Conservation (phyloP, 2,888 invertebrate species). For the Crioceris asparagi region DNA sequence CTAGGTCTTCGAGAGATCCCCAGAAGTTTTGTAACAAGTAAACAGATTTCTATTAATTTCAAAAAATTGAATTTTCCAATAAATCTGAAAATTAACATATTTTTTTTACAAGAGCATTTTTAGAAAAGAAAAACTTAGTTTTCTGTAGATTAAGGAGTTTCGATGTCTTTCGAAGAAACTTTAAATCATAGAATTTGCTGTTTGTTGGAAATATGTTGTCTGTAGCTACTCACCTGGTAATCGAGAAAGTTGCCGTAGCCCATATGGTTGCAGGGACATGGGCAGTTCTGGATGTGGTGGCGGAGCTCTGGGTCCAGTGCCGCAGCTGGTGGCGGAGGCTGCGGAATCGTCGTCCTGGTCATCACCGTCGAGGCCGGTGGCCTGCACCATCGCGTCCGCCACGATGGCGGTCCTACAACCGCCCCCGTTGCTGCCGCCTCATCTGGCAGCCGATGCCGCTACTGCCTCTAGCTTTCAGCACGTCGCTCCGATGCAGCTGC, state of each 20-base stretch:
- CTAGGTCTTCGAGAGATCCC: no score
- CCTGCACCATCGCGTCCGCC: no score
- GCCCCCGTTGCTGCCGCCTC: slow-evolving; percentile 1
- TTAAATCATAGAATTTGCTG: no score
- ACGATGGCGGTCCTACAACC: not conserved
- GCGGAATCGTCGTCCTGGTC: slow-evolving; percentile 24
- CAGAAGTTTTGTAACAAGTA: no score
- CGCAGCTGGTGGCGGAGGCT: slow-evolving; percentile 27
- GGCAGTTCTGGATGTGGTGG: slow-evolving; percentile 80
- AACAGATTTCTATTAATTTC: no score
- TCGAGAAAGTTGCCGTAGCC: slow-evolving; percentile 88
- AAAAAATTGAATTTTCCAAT: no score
- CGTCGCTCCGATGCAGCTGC: not conserved
- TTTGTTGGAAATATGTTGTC: not conserved
- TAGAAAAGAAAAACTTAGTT: not conserved
- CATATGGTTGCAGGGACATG: slow-evolving; percentile 88
- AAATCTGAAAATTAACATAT: no score
- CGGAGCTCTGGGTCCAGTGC: slow-evolving; percentile 74
- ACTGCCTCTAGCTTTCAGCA: not conserved
- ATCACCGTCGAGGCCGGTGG: slow-evolving; percentile 17
- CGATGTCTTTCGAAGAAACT: no score
- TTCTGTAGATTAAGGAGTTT: not conserved
- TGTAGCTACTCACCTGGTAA: slow-evolving; percentile 55
- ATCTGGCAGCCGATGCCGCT: not conserved
- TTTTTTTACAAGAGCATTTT: no score